A percentile compares a stretch with the other conserved stretches of the same genome.
These are phyloP conservation scores for Seira ritae DNA, from an alignment of 2,888 invertebrate species.

Conservation along the genomic window DNA sequence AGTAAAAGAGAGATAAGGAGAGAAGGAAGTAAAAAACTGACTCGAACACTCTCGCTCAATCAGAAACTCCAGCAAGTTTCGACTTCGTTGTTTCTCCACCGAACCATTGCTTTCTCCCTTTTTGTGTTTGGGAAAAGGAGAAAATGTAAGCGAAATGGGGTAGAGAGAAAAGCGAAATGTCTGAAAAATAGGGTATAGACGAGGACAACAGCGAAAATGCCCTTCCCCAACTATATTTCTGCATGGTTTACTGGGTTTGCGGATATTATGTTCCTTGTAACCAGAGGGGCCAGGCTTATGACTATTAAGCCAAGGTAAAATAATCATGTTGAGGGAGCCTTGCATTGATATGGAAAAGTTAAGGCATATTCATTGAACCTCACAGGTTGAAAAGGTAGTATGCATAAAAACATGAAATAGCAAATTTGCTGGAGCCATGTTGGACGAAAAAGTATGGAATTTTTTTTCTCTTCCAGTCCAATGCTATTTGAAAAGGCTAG, in stretches of 20 bases:
- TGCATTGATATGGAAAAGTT: no score
- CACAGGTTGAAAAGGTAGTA: constrained; percentile 5
- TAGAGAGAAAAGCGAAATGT: background rate
- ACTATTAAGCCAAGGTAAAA: no score
- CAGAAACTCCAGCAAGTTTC: background rate
- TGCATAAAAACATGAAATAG: constrained; percentile 2
- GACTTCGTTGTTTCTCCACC: constrained; percentile 4
- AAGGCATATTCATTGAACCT: no score
- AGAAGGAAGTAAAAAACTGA: constrained; percentile 15
- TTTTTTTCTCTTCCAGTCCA: constrained; percentile 1
- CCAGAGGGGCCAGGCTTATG: background rate
- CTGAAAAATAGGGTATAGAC: background rate
- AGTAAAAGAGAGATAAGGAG: constrained; percentile 13
- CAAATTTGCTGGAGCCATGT: background rate
- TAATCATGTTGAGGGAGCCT: no score
- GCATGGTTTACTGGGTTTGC: background rate
- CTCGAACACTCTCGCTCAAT: background rate
- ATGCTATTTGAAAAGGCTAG: background rate
- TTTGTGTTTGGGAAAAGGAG: background rate
- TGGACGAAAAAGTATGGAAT: background rate
- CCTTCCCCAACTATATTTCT: background rate
- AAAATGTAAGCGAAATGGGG: background rate
- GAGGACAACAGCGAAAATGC: background rate
- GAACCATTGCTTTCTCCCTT: background rate
- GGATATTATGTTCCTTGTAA: background rate